Evolutionary conservation across 2,888 invertebrate genomes (phyloP), one percentile per base, ranked within the genome.

Genomic region (Zaprionus obscuricornis): DNA sequence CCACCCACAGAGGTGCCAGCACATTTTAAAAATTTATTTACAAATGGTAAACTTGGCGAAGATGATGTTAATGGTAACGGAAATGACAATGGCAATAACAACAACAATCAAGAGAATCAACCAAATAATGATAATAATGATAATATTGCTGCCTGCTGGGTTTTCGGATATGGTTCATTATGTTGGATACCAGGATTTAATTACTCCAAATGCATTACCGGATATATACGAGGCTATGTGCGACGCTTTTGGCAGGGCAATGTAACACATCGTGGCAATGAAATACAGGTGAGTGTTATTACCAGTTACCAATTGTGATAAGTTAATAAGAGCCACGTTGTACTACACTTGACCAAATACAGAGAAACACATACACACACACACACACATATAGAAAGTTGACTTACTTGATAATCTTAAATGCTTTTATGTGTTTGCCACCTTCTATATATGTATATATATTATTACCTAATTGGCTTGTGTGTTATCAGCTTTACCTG

Each of bases 151-250:
- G 67, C 82, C 14, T 87, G 85, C 87, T 98, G 97, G 97, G 93
- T 98, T 17, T 98, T 98, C 88, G 98, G 98, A 0, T 98, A 98
- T 85, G 98, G 98, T 2, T 98, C 97, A 0, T 90, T 98, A 40
- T 96, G 98, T 90, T 98, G 98, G 98, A 94, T 96, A 90, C 97
- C 97, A 0, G 98, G 98, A 45, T 98, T 98, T 89, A 94, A 94
- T 46, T 97, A 94, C 88, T 92, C 93, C 78, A 93, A 94, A 84
- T 95, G 95, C 56, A 91, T 96, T 8, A 94, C 94, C 8, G 98
- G 98, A n/a, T 95, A 94, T 86, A 88, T 90, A 18, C 78, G 88
- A 73, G 97, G 97, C 1, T 98, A 94, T 88, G 92, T 93, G 6
- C 92, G 98, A 75, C 92, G 95, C 88, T 98, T 98, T 90, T 98